Evolutionary conservation across 1,140 invertebrate species (phyloP).

Genomic region (Heliconius eleuchia): DNA sequence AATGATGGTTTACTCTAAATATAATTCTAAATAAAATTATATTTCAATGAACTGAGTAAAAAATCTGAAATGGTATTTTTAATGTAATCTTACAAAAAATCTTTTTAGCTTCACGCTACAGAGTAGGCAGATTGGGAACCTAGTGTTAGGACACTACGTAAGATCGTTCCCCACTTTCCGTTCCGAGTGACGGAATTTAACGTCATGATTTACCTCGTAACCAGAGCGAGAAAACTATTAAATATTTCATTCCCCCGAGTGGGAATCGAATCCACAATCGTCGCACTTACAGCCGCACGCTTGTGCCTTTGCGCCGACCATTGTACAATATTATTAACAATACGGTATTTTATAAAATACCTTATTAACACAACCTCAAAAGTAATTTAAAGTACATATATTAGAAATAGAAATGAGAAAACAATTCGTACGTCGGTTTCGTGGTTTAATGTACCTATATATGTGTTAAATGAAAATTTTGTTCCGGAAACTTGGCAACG

Average conservation of each 20-base stretch:
- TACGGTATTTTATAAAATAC: background rate
- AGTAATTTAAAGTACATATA: background rate
- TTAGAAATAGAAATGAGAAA: slow-evolving; percentile 13
- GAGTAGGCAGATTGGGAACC: too few relatives aligned
- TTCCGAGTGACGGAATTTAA: too few relatives aligned
- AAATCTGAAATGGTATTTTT: background rate
- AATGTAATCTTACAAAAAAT: background rate
- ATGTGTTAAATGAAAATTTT: slow-evolving; percentile 4
- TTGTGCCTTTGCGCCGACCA: too few relatives aligned
- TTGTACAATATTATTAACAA: too few relatives aligned
- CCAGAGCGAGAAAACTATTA: too few relatives aligned
- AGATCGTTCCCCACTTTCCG: too few relatives aligned
- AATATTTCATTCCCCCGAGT: too few relatives aligned
- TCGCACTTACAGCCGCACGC: too few relatives aligned
- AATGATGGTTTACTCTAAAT: background rate
- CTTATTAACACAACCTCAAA: background rate
- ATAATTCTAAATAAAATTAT: too few relatives aligned
- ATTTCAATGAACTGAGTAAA: background rate
- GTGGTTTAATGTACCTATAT: background rate
- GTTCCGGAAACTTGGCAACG: slow-evolving; percentile 41
- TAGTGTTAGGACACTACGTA: too few relatives aligned
- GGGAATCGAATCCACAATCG: too few relatives aligned
- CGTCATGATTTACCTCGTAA: too few relatives aligned
- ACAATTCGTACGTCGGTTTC: slow-evolving; percentile 9
- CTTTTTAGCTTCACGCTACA: background rate